Conservation (phyloP, 2,797 vertebrate genomes). For the Mormyrops attenuatus region DNA sequence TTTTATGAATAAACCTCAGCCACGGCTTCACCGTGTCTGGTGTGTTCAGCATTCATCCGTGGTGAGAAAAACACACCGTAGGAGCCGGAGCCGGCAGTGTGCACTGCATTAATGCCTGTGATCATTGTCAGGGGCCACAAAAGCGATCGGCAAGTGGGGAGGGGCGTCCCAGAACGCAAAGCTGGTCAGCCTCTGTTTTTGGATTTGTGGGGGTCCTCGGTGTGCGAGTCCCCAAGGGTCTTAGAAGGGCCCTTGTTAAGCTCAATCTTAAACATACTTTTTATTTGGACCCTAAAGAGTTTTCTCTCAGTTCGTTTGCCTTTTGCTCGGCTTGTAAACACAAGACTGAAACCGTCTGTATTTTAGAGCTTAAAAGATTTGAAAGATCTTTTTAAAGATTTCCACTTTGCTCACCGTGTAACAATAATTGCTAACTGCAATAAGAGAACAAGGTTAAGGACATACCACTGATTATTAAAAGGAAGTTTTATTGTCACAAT, state of each 20-base stretch:
- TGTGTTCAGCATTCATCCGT: neutral
- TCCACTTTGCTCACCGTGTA: neutral
- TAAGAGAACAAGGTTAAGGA: neutral
- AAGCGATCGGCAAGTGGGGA: neutral
- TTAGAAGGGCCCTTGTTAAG: neutral
- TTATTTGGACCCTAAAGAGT: neutral
- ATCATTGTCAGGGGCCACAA: neutral
- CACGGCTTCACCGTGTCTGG: neutral
- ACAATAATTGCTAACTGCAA: neutral
- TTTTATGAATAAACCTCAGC: neutral
- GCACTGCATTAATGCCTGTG: neutral
- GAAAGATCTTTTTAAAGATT: neutral
- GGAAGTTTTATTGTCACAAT: neutral
- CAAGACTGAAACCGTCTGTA: neutral
- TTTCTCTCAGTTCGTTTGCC: neutral
- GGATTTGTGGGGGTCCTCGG: neutral
- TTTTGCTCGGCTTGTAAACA: neutral
- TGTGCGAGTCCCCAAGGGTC: neutral
- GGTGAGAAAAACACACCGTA: neutral
- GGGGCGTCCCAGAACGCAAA: neutral
- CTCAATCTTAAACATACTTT: neutral
- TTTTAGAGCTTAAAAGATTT: neutral
- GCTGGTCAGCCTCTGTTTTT: neutral
- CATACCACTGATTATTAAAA: neutral
- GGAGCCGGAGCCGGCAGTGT: neutral